These are phyloP conservation scores for Dermatophagoides farinae DNA, from an alignment of 1,140 invertebrate genomes.

Conservation along the genomic window DNA sequence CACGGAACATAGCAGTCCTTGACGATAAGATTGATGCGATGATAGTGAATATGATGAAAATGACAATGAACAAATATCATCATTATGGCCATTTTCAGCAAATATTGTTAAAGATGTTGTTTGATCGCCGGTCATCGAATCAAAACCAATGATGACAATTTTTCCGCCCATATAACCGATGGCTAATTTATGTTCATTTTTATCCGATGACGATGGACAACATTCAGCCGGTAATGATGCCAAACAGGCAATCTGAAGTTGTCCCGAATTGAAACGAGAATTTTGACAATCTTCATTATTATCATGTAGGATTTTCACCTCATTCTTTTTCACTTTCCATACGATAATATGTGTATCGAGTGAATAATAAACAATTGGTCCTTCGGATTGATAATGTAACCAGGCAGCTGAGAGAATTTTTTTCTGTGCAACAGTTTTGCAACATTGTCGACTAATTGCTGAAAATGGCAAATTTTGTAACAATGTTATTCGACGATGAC, in stretches of 20 bases:
- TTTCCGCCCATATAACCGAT: conserved; percentile 7
- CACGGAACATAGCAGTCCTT: neutral
- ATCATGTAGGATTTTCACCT: neutral
- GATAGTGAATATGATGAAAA: neutral
- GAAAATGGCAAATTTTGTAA: neutral
- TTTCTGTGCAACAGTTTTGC: neutral
- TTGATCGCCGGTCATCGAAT: neutral
- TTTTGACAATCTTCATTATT: neutral
- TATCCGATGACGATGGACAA: neutral
- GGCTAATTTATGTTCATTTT: conserved; percentile 1
- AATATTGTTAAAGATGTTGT: neutral
- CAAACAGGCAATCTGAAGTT: neutral
- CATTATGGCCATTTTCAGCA: neutral
- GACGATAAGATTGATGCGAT: neutral
- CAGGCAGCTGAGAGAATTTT: conserved; percentile 8
- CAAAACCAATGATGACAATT: neutral
- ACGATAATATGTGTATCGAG: neutral
- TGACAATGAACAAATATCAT: conserved; percentile 6
- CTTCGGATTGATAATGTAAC: neutral
- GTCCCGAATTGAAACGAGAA: neutral
- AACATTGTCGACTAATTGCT: neutral
- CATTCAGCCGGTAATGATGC: neutral
- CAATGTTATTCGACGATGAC: neutral
- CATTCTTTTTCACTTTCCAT: neutral
- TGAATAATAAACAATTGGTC: conserved; percentile 1